phyloP scores from a whole-genome alignment of 2,888 invertebrate genomes.

The Anoplius nigerrimus region DNA sequence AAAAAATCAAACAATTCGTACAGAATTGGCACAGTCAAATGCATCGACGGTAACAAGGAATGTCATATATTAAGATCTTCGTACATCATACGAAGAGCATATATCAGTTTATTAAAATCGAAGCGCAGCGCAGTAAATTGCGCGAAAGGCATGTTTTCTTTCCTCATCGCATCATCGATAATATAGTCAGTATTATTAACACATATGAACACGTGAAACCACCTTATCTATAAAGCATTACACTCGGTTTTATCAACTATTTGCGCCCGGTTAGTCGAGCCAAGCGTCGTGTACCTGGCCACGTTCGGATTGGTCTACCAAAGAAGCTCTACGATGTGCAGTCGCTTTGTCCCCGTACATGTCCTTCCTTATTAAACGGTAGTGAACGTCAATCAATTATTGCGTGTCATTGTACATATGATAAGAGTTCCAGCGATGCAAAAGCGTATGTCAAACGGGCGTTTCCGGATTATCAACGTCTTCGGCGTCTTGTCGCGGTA shows the following conservation, averaged over 20 bases:
- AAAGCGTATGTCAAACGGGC: conserved; percentile 62
- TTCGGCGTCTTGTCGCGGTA: conserved; percentile 60
- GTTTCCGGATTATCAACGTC: conserved; percentile 71
- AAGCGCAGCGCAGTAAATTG: conserved; percentile 5
- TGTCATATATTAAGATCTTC: conserved; percentile 22
- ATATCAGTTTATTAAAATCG: conserved; percentile 9
- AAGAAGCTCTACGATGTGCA: not conserved
- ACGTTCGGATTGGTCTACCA: too few relatives aligned
- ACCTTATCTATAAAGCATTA: conserved; percentile 18
- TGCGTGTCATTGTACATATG: not conserved
- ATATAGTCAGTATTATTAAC: not conserved
- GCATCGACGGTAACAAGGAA: conserved; percentile 43
- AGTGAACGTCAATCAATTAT: not conserved
- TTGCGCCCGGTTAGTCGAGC: not conserved
- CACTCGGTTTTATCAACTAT: too few relatives aligned
- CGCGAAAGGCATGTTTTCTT: conserved; percentile 15
- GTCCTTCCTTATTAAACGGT: not conserved
- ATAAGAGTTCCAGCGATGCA: not conserved
- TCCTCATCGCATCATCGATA: not conserved
- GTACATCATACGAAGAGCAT: conserved; percentile 4
- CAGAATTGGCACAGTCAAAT: conserved; percentile 32
- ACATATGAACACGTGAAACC: conserved; percentile 35
- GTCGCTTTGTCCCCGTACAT: conserved; percentile 4
- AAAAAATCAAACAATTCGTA: conserved; percentile 15
- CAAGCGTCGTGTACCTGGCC: not conserved